Evolutionary conservation across 2,113 vertebrate species (phyloP).

Genomic region (Festucalex cinctus): DNA sequence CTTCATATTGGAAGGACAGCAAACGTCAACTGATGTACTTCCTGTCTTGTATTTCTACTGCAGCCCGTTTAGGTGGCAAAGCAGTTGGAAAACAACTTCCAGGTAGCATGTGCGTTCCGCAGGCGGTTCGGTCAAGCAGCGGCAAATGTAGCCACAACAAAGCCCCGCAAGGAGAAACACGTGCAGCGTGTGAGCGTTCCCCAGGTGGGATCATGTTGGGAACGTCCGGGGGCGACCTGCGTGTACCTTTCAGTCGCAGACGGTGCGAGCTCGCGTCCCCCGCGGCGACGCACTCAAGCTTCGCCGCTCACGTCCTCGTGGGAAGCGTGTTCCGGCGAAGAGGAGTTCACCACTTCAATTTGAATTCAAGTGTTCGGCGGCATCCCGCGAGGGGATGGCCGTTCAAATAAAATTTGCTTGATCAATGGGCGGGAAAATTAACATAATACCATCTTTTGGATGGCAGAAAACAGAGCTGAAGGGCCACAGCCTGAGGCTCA

Average conservation of each 20-base stretch:
- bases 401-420: neutral
- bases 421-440: constrained; percentile 7
- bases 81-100: neutral
- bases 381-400: neutral
- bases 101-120: constrained; percentile 1
- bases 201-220: neutral
- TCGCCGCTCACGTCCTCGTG: neutral
- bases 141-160: neutral
- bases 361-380: neutral
- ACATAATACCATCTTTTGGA: neutral
- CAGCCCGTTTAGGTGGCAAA: neutral
- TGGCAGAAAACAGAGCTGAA: neutral
- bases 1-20: neutral
- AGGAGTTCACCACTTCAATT: neutral
- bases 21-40: neutral
- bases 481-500: neutral
- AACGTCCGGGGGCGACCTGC: neutral
- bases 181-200: neutral
- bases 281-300: neutral
- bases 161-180: neutral
- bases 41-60: neutral
- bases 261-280: neutral
- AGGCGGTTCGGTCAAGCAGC: neutral
- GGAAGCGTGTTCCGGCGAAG: neutral
- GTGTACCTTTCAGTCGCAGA: neutral